Evolutionary conservation across 2,113 vertebrate genomes (phyloP), one percentile per base, ranked within the genome.

Genomic region (Colinus virginianus): DNA sequence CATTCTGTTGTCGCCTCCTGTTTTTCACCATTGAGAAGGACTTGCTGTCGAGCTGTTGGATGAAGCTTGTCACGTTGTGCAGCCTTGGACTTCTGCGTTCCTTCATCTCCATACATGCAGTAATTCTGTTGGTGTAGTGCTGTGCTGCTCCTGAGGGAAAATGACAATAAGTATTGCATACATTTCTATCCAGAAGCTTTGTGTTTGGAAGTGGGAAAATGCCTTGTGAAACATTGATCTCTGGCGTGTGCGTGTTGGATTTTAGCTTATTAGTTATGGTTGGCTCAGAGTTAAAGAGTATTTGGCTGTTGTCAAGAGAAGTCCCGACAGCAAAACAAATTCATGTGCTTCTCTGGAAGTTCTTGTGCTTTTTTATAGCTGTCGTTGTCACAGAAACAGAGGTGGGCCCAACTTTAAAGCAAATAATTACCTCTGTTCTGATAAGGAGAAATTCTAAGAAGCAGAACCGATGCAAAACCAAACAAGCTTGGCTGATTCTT

Each of bases 291-390:
- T 63, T 67, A 28, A 87, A 76, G 84, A 70, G 51, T 67, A 34
- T 87, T 94, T 93, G 91, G 64, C 89, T 90, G 16, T 90, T 89
- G 87, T 77, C 71, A 77, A 89, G 91, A 90, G 75, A 79, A 93
- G 74, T 84, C 87, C 87, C 63, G 75, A 93, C 68, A 84, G 94
- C 89, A 87, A 90, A 86, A 34, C 69, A 28, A 71, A n/a, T 87
- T 92, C 28, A 20, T 72, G 25, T 87, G 13, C 51, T 63, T 94
- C 81, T 78, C 87, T 81, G 68, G 32, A 92, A 95, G 84, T 84
- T 51, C 34, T 90, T 48, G 81, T 92, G 67, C 53, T 87, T 55
- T 79, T 96, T 90, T 82, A 89, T 93, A 84, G 84, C 80, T 56
- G 53, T 78, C 51, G 28, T 62, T 78, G 48, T 17, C 82, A 61